Base-by-base conservation (phyloP, 2,797 vertebrate species). In the Agapornis canus region DNA sequence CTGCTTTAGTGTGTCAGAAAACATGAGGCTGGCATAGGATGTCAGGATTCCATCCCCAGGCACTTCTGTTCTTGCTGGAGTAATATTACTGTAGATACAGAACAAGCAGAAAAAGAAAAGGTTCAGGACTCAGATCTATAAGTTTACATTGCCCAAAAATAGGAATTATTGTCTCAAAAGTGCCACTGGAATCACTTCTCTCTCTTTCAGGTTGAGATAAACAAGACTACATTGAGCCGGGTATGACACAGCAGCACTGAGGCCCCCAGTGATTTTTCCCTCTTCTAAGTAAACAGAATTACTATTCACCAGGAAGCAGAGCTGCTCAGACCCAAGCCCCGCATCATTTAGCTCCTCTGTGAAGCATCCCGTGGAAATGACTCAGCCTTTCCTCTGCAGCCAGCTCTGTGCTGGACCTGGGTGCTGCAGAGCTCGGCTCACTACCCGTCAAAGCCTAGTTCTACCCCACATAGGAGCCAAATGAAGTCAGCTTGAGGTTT, bases 231-330 rank as follows among this genome's bases (percentile, higher is more conserved):
- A 81, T 83, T 66, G 89, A 83, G 82, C 39, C 72, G 6, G 69
- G 57, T 83, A 96, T 96, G 96, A 96, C 95, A 96, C 96, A 96
- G 96, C 96, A 96, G 87, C 90, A 48, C 72, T 19, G 85, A 96
- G 92, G 93, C 88, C 81, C 93, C 80, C 19, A 25, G 90, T 92
- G 94, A 57, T 59, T 93, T 86, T 88, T 82, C 39, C 47, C 70
- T 96, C 77, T 66, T 63, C 73, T 82, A 94, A 93, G 92, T 92
- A 95, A 95, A 95, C 94, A 95, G 92, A 94, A 95, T 94, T 92
- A 78, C 95, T 61, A 90, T 96, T 96, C 93, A 92, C 90, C 87
- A 90, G 93, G 93, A 95, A 96, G 63, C 76, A 75, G 91, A 95
- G 93, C 82, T 88, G 89, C 49, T 96, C 91, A 78, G 87, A 61